These are phyloP conservation scores for Drosophila fungiperda DNA, from an alignment of 2,888 invertebrate genomes.

Conservation along the genomic window DNA sequence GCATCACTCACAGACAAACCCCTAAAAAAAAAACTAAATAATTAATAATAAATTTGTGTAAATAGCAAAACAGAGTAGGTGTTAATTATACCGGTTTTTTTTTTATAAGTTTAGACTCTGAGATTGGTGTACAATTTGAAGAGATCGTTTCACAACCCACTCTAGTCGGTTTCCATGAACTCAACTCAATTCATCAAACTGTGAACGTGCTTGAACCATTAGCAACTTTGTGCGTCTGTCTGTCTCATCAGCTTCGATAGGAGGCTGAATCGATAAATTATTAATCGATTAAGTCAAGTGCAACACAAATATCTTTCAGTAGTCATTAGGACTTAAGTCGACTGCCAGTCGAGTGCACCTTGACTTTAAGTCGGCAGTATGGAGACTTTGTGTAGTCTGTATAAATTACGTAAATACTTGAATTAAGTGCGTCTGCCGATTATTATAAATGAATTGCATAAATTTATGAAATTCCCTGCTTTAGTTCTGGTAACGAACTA, in stretches of 20 bases:
- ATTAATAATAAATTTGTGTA: background rate
- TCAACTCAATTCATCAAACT: slow-evolving; percentile 20
- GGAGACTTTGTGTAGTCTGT: slow-evolving; percentile 15
- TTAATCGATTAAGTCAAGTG: slow-evolving; percentile 19
- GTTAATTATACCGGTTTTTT: slow-evolving; percentile 24
- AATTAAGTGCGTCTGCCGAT: slow-evolving; percentile 13
- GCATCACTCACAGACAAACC: slow-evolving; percentile 18
- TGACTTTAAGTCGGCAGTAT: slow-evolving; percentile 46
- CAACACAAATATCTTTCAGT: slow-evolving; percentile 2
- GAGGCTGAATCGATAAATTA: slow-evolving; percentile 5
- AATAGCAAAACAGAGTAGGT: slow-evolving; percentile 2
- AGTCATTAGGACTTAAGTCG: slow-evolving; percentile 3
- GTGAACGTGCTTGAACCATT: slow-evolving; percentile 48
- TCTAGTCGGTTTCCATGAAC: slow-evolving; percentile 42
- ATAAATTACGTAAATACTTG: slow-evolving; percentile 15
- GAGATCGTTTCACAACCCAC: slow-evolving; percentile 19
- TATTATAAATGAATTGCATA: slow-evolving; percentile 44
- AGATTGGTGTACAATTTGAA: slow-evolving; percentile 3
- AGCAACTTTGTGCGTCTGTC: slow-evolving; percentile 30
- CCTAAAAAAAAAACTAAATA: slow-evolving; percentile 1
- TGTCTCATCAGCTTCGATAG: slow-evolving; percentile 4
- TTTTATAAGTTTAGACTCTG: background rate
- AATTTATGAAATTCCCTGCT: slow-evolving; percentile 31
- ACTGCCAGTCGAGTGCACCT: slow-evolving; percentile 35
- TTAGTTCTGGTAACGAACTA: slow-evolving; percentile 43